phyloP scores from a whole-genome alignment of 1,140 invertebrate genomes.

The Glomeris maerens region DNA sequence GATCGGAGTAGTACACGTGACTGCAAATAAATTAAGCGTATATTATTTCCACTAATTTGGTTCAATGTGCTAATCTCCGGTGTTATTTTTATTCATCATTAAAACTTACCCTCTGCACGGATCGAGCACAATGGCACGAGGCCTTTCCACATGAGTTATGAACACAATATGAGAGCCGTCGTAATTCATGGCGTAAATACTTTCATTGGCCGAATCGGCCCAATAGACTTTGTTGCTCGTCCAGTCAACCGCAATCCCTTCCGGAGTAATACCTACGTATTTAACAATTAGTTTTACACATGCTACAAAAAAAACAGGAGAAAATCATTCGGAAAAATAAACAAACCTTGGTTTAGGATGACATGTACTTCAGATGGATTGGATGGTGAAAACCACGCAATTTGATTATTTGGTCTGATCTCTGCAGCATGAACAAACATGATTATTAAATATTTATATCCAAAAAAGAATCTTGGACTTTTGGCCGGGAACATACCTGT shows the following conservation, averaged over 20 bases:
- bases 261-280: slow-evolving; percentile 81
- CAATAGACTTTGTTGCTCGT: slow-evolving; percentile 92
- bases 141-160: slow-evolving; percentile 81
- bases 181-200: slow-evolving; percentile 88
- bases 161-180: slow-evolving; percentile 78
- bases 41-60: too few species aligned
- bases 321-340: too few species aligned
- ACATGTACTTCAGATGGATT: slow-evolving; percentile 17
- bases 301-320: not conserved
- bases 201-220: slow-evolving; percentile 88
- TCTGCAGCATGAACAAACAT: slow-evolving; percentile 28
- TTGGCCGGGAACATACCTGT: not conserved
- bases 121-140: slow-evolving; percentile 87
- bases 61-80: too few species aligned
- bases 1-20: slow-evolving; percentile 80
- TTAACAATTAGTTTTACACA: too few species aligned
- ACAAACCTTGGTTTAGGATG: slow-evolving; percentile 18
- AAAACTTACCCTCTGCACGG: slow-evolving; percentile 70
- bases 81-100: not conserved
- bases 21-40: slow-evolving; percentile 30
- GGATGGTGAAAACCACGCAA: slow-evolving; percentile 53
- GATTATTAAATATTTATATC: too few species aligned
- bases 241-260: slow-evolving; percentile 95
- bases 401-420: slow-evolving; percentile 75
- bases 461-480: too few species aligned